phyloP scores from a whole-genome alignment of 2,797 vertebrate species.

The Sebastes taczanowskii region DNA sequence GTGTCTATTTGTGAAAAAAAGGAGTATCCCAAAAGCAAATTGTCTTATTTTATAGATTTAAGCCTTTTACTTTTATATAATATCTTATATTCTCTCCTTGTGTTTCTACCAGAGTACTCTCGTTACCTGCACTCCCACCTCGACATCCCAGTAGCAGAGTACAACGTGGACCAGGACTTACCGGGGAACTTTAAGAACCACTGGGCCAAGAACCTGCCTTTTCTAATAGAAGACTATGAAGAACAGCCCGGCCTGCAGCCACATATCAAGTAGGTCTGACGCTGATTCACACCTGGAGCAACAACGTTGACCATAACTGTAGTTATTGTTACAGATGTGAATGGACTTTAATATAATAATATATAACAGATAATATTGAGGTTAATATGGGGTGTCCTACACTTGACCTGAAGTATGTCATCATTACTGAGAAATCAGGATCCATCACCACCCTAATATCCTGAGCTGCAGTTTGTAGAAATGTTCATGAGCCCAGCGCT shows the following conservation, averaged over 20 bases:
- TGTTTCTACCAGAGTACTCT: slow-evolving; percentile 88
- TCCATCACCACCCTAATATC: background rate
- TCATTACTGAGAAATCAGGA: background rate
- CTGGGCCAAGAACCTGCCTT: slow-evolving; percentile 97
- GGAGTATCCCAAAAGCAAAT: background rate
- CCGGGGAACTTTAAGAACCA: slow-evolving; percentile 97
- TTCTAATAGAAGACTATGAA: slow-evolving; percentile 96
- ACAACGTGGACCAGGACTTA: slow-evolving; percentile 92
- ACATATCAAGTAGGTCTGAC: slow-evolving; percentile 90
- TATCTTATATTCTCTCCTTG: background rate
- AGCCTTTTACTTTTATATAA: background rate
- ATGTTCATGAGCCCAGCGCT: background rate
- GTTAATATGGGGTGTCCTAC: background rate
- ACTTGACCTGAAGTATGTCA: background rate
- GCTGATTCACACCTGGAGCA: background rate
- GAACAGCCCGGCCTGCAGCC: slow-evolving; percentile 97
- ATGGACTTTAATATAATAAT: background rate
- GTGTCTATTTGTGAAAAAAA: background rate
- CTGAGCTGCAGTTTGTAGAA: background rate
- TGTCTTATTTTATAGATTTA: background rate
- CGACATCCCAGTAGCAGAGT: slow-evolving; percentile 92
- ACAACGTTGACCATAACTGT: background rate
- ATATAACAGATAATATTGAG: background rate
- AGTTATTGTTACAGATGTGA: background rate
- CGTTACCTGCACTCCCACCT: slow-evolving; percentile 96